Conservation (phyloP, 2,888 invertebrate genomes). For the Leucophenga maculata region DNA sequence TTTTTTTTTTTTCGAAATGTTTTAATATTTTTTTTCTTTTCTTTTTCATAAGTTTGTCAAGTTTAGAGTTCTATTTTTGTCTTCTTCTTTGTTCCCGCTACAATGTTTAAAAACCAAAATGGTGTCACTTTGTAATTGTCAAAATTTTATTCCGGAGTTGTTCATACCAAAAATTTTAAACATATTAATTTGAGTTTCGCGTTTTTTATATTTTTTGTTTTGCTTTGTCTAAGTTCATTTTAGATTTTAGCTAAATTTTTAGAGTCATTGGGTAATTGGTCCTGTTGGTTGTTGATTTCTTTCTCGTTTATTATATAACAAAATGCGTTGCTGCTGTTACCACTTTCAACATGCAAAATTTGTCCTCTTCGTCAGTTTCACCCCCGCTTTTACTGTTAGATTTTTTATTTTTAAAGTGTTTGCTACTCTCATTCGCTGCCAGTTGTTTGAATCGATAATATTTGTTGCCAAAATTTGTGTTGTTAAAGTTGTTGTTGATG, state of each 20-base stretch:
- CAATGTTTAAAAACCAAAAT: slow-evolving; percentile 13
- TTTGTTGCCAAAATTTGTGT: slow-evolving; percentile 13
- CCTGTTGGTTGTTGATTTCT: slow-evolving; percentile 25
- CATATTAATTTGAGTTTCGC: neutral
- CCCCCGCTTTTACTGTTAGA: neutral
- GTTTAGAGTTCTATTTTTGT: slow-evolving; percentile 29
- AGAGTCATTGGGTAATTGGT: slow-evolving; percentile 29
- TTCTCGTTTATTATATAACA: slow-evolving; percentile 38
- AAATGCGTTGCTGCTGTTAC: slow-evolving; percentile 58
- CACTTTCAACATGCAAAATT: neutral
- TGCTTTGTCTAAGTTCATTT: slow-evolving; percentile 4
- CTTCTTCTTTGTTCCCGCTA: slow-evolving; percentile 5
- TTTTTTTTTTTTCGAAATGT: neutral
- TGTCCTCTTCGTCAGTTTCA: neutral
- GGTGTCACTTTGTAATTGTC: slow-evolving; percentile 10
- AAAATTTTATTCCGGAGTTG: neutral
- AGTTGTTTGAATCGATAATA: slow-evolving; percentile 9
- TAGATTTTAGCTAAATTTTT: neutral
- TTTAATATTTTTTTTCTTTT: slow-evolving; percentile 8
- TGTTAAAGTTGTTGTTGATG: slow-evolving; percentile 15
- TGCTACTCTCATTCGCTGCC: slow-evolving; percentile 2
- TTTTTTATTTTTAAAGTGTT: neutral
- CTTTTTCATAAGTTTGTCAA: neutral
- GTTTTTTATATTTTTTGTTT: slow-evolving; percentile 1
- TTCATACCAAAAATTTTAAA: too few species aligned